Percentiles rank a stretch among this genome's conserved stretches.
Evolutionary conservation across 1,140 invertebrate genomes (phyloP).

Genomic region (Megathymus violae): DNA sequence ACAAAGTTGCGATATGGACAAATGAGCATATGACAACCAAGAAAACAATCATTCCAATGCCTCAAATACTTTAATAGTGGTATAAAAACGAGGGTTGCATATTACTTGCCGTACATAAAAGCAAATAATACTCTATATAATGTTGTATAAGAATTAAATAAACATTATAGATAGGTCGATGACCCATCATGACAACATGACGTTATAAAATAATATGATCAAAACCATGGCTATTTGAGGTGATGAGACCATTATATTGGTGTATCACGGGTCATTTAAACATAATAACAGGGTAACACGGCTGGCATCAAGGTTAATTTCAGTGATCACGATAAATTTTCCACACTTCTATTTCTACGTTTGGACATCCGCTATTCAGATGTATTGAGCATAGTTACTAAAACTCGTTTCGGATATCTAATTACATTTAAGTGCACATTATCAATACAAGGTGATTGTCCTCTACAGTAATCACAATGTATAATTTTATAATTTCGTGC

Average conservation of each 20-base stretch:
- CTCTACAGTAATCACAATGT: constrained; percentile 4
- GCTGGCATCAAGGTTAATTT: no score
- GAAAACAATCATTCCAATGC: constrained; percentile 46
- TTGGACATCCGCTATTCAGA: no score
- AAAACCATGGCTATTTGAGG: no score
- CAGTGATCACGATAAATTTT: no score
- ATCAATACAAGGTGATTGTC: constrained; percentile 1
- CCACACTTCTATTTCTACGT: no score
- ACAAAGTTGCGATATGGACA: constrained; percentile 36
- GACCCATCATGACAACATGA: background rate
- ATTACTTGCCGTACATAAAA: background rate
- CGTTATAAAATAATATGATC: no score
- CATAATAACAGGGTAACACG: no score
- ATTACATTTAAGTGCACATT: background rate
- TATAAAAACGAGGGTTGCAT: background rate
- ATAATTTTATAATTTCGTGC: constrained; percentile 8
- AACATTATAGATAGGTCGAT: background rate
- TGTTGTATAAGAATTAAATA: background rate
- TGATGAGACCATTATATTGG: no score
- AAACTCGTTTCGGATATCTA: background rate
- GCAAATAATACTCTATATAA: no score
- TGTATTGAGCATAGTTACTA: no score
- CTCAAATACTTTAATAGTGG: no score
- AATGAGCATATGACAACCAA: constrained; percentile 15
- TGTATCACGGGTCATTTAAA: no score